A percentile compares a stretch with the other conserved stretches of the same genome.
phyloP scores from a whole-genome alignment of 2,888 invertebrate species.

The Epirrita christyi region DNA sequence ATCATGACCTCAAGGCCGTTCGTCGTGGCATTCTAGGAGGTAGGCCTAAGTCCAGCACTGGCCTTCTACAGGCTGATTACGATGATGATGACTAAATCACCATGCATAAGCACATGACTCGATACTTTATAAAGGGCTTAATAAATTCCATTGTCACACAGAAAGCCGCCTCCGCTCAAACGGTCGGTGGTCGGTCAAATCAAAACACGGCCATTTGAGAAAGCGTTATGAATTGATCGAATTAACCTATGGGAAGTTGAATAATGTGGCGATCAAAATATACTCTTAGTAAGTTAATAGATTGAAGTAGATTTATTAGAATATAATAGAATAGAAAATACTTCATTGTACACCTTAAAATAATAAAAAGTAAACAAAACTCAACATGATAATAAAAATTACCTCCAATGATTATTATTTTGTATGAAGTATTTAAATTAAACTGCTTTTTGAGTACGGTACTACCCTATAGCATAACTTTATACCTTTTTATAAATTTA shows the following conservation, averaged over 20 bases:
- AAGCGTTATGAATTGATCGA: constrained; percentile 35
- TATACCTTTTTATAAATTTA: no score
- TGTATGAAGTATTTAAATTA: constrained; percentile 6
- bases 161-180: constrained; percentile 23
- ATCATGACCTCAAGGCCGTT: no score
- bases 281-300: constrained; percentile 9
- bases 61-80: no score
- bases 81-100: no score
- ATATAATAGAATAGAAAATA: no score
- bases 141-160: constrained; percentile 55
- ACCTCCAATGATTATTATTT: constrained; percentile 1
- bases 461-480: no score
- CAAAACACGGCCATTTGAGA: constrained; percentile 43
- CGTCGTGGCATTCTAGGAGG: no score
- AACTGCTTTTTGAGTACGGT: not conserved
- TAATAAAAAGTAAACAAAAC: no score
- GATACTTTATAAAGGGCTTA: constrained; percentile 26
- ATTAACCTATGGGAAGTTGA: constrained; percentile 36
- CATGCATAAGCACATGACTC: not conserved
- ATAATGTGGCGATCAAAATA: constrained; percentile 19
- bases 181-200: constrained; percentile 45
- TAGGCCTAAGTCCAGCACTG: no score
- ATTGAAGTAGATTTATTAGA: no score
- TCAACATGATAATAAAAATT: no score
- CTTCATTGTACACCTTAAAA: no score